Evolutionary conservation across 2,888 invertebrate species (phyloP), one percentile per base, ranked within the genome.

Genomic region (Nemapogon koenigi): DNA sequence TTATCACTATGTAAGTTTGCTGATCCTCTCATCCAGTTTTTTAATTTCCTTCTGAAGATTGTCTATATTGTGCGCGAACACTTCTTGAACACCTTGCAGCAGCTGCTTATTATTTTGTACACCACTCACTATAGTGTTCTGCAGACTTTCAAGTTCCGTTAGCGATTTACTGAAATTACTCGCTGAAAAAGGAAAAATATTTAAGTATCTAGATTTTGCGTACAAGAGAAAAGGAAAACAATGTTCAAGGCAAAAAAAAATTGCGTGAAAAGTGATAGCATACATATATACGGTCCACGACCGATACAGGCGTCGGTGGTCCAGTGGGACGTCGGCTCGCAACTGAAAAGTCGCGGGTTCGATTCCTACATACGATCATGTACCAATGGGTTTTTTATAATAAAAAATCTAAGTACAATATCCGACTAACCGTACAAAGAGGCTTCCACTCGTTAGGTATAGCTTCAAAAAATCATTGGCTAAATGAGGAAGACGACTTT

Each of bases 111-210:
- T 92, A 57, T 88, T 88, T n/a, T 88, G 85, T 6, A 93, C 82
- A 8, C 86, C 86, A 4, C 83, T 75, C 0, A 84, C 75, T 45
- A 93, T 87, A 43, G 87, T 86, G 16, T 83, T 81, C 59, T 94
- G 91, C 15, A 89, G 76, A 2, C 86, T 83, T 60, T 91, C 91
- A 26, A 94, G 71, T 60, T 94, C 92, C 0, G 88, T 85, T 35
- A 96, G 71, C 0, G 93, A 89, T 66, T 90, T 91, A 36, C 88
- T 87, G 57, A 94, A 94, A 63, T 94, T 91, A 47, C 90, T 87
- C 41, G 94, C 95, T 94, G 69, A 73, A 31, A 42, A 16, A 31
- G 11, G 8, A 30, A 10, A 48, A 11, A 35, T 35, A 35, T 11
- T 16, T 35, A 25, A 26, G 10, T 31, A 31, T 6, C 10, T 17